Conservation (phyloP, 1,140 invertebrate species). For the Meteorus sp. region DNA sequence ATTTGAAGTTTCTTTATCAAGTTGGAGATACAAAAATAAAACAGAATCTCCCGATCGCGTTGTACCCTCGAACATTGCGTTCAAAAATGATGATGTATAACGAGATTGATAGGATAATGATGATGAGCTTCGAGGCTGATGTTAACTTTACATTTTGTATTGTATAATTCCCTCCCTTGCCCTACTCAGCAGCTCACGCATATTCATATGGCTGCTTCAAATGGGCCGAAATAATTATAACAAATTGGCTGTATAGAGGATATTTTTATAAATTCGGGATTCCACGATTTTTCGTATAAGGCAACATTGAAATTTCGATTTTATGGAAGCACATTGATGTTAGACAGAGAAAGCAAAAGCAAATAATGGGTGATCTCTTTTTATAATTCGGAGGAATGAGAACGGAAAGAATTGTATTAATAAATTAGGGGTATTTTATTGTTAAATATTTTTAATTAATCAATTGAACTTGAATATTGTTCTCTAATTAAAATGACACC, state of each 20-base stretch:
- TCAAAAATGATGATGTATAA: background rate
- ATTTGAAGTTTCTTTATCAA: too few species aligned
- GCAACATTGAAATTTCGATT: conserved; percentile 18
- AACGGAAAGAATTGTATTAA: background rate
- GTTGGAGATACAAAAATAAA: too few species aligned
- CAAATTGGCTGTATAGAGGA: conserved; percentile 18
- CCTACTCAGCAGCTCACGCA: conserved; percentile 16
- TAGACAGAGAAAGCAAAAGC: too few species aligned
- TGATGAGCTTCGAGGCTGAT: conserved; percentile 28
- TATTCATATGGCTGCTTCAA: conserved; percentile 18
- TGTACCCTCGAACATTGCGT: background rate
- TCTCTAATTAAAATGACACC: conserved; percentile 6
- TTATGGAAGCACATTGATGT: conserved; percentile 5
- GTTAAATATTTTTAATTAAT: conserved; percentile 30
- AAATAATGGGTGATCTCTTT: conserved; percentile 24
- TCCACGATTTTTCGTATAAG: conserved; percentile 24
- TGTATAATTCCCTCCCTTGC: conserved; percentile 1
- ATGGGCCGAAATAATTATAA: conserved; percentile 8
- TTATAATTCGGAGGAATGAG: conserved; percentile 10
- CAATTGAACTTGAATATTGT: conserved; percentile 21
- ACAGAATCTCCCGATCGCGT: too few species aligned
- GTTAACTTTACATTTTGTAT: conserved; percentile 21
- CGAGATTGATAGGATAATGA: conserved; percentile 3
- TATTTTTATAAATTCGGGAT: conserved; percentile 28
- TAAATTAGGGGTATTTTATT: conserved; percentile 18